Conservation (phyloP, 2,888 invertebrate genomes). For the Ethmia dodecea region DNA sequence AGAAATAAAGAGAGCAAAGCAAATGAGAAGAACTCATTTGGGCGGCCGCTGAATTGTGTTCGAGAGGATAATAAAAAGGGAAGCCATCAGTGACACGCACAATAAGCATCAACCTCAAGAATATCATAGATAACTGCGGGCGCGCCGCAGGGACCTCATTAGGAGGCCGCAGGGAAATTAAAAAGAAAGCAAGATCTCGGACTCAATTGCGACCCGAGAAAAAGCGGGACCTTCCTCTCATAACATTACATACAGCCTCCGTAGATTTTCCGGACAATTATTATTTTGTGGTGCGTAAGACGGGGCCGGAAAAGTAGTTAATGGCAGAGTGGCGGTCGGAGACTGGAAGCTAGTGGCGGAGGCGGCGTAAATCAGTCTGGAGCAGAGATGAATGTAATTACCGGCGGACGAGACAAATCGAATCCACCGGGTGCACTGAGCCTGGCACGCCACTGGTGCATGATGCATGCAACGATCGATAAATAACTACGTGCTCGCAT, state of each 20-base stretch:
- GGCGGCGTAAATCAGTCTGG: slow-evolving; percentile 56
- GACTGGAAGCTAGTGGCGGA: too few species aligned
- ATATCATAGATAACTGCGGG: slow-evolving; percentile 76
- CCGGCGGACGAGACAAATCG: slow-evolving; percentile 50
- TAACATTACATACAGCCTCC: slow-evolving; percentile 76
- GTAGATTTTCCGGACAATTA: slow-evolving; percentile 76
- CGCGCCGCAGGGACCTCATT: slow-evolving; percentile 72
- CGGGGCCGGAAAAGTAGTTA: slow-evolving; percentile 64
- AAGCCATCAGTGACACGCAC: slow-evolving; percentile 78
- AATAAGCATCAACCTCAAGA: slow-evolving; percentile 79
- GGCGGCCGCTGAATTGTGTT: slow-evolving; percentile 74
- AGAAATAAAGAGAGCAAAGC: slow-evolving; percentile 75
- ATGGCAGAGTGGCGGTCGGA: slow-evolving; percentile 48
- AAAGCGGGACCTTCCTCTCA: slow-evolving; percentile 71
- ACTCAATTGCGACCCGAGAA: slow-evolving; percentile 71
- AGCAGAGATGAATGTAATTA: slow-evolving; percentile 61
- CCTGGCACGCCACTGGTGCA: too few species aligned
- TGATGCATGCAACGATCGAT: too few species aligned
- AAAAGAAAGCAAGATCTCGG: slow-evolving; percentile 77
- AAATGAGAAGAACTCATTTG: slow-evolving; percentile 75
- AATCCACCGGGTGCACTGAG: slow-evolving; percentile 22
- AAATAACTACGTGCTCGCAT: too few species aligned
- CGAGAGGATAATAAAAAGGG: slow-evolving; percentile 76
- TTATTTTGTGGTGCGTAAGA: slow-evolving; percentile 78
- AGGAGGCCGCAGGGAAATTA: slow-evolving; percentile 78